phyloP scores from a whole-genome alignment of 2,113 vertebrate species.

The Malurus melanocephalus region DNA sequence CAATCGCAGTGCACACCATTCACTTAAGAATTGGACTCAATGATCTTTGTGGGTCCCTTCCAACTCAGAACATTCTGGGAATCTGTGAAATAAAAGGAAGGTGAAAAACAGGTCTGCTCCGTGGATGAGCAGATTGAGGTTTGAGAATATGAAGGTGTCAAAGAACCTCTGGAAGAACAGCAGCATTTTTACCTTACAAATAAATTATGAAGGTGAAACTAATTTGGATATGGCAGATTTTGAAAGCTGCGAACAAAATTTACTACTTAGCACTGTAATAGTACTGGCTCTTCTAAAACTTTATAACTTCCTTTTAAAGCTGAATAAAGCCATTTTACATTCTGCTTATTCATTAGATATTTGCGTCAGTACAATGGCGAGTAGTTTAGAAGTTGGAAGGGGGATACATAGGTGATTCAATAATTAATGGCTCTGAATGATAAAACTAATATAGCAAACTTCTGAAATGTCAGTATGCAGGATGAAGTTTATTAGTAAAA shows the following conservation, averaged over 20 bases:
- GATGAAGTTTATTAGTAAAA: background rate
- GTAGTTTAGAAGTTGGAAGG: conserved; percentile 10
- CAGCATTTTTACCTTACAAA: background rate
- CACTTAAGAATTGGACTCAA: background rate
- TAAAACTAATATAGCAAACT: conserved; percentile 29
- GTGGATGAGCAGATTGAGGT: background rate
- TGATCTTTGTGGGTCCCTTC: background rate
- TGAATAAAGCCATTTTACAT: background rate
- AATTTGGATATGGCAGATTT: background rate
- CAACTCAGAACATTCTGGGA: background rate
- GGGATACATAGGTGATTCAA: conserved; percentile 21
- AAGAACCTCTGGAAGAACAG: background rate
- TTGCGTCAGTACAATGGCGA: conserved; percentile 15
- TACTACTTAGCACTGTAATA: background rate
- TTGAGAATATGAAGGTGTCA: background rate
- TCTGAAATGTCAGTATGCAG: conserved; percentile 24
- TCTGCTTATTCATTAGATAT: conserved; percentile 29
- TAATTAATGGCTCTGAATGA: conserved; percentile 40
- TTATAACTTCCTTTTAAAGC: conserved; percentile 19
- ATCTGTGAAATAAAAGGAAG: background rate
- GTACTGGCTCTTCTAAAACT: background rate
- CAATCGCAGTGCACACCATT: too few relatives aligned
- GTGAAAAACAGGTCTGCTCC: background rate
- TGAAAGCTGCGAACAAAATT: conserved; percentile 11
- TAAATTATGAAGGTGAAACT: background rate